phyloP scores from a whole-genome alignment of 2,797 vertebrate species.

The Prunella strophiata region DNA sequence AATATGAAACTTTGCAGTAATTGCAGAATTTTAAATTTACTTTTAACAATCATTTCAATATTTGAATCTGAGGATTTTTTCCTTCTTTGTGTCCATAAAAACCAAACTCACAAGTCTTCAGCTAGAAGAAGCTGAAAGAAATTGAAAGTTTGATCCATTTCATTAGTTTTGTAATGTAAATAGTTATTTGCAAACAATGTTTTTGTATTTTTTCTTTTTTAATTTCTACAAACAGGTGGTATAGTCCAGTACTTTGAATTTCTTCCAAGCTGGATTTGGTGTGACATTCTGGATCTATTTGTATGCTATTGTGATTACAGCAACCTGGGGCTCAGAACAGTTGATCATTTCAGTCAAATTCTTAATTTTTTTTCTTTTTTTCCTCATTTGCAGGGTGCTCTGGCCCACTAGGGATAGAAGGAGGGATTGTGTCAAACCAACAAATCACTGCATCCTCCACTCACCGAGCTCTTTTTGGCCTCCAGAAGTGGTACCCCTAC shows the following conservation, averaged over 20 bases:
- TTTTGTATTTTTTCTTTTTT: background rate
- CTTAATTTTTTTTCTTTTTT: background rate
- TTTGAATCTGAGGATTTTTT: background rate
- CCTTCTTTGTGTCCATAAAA: background rate
- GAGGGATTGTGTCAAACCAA: slow-evolving; percentile 98
- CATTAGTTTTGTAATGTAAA: background rate
- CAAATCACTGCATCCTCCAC: slow-evolving; percentile 98
- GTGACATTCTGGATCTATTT: background rate
- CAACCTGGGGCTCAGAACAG: background rate
- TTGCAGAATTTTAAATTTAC: background rate
- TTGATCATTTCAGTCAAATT: background rate
- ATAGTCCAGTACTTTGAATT: background rate
- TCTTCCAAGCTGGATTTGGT: background rate
- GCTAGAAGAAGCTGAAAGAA: background rate
- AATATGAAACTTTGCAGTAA: background rate
- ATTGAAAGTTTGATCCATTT: background rate
- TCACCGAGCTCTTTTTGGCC: slow-evolving; percentile 95
- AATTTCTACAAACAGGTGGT: background rate
- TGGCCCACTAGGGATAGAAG: slow-evolving; percentile 96
- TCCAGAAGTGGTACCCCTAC: slow-evolving; percentile 99
- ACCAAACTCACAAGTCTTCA: background rate
- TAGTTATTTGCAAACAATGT: background rate
- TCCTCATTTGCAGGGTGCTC: slow-evolving; percentile 85
- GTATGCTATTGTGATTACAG: background rate
- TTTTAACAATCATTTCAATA: background rate